Percentiles rank a stretch among this genome's conserved stretches.
Evolutionary conservation across 2,113 vertebrate species (phyloP).

Genomic region (Sylvilagus bachmani): DNA sequence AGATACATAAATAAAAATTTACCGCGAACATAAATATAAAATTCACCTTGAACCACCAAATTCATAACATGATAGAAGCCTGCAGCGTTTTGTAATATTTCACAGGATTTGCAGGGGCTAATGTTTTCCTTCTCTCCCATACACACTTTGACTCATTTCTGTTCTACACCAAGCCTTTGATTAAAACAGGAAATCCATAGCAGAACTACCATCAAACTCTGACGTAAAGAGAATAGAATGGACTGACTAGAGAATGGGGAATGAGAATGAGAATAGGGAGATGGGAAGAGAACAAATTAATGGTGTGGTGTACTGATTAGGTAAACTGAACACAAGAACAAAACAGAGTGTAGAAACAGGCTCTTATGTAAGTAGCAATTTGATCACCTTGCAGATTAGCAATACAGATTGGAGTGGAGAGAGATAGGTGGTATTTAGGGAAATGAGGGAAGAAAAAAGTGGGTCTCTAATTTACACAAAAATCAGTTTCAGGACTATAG

Average conservation of each 20-base stretch:
- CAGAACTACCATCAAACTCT: slow-evolving; percentile 9
- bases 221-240: background rate
- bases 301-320: background rate
- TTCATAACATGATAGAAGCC: background rate
- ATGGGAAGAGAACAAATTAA: background rate
- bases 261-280: background rate
- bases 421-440: background rate
- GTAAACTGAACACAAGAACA: background rate
- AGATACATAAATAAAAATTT: slow-evolving; percentile 23
- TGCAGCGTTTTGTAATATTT: slow-evolving; percentile 20
- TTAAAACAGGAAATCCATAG: background rate
- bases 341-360: background rate
- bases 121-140: background rate
- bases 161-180: background rate
- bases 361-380: background rate
- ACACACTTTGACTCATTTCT: background rate
- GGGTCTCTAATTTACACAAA: background rate
- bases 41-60: slow-evolving; percentile 15
- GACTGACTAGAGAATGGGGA: background rate
- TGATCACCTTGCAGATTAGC: background rate
- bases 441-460: background rate
- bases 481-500: background rate
- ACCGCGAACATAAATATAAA: background rate
- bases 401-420: background rate
- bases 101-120: background rate